A percentile compares a stretch with the other conserved stretches of the same genome.
These are phyloP conservation scores for Drosophila tripunctata DNA, from an alignment of 2,888 invertebrate species.

Conservation along the genomic window DNA sequence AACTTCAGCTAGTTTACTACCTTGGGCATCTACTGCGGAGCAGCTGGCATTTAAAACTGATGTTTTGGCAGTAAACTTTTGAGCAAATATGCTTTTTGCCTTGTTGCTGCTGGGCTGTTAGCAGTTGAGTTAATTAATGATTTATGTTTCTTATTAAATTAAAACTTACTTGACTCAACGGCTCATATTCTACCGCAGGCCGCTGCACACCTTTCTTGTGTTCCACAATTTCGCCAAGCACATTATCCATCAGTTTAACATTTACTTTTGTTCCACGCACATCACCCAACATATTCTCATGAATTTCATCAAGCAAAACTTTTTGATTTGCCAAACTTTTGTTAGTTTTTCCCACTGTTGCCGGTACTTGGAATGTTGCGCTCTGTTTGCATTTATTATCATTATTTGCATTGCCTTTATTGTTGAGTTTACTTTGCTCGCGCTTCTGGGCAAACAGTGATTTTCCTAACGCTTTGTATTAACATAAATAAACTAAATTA, in stretches of 20 bases:
- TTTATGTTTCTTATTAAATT: no score
- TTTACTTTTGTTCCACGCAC: slow-evolving; percentile 47
- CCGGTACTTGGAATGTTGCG: background rate
- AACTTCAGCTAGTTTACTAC: background rate
- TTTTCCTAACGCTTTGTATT: slow-evolving; percentile 66
- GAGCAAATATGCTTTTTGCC: slow-evolving; percentile 84
- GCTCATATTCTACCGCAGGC: background rate
- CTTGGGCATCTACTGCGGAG: background rate
- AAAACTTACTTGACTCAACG: slow-evolving; percentile 5
- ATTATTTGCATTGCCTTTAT: background rate
- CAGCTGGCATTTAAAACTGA: background rate
- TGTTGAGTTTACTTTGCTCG: slow-evolving; percentile 39
- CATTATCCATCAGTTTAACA: slow-evolving; percentile 44
- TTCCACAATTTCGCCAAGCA: slow-evolving; percentile 87
- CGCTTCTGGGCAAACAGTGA: slow-evolving; percentile 81
- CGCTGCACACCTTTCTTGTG: slow-evolving; percentile 44
- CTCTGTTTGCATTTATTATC: background rate
- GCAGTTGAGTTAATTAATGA: background rate
- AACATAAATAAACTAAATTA: no score
- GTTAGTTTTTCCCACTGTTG: background rate
- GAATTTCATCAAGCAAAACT: slow-evolving; percentile 70
- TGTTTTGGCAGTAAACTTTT: slow-evolving; percentile 46
- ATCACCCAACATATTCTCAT: slow-evolving; percentile 70
- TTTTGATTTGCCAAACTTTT: slow-evolving; percentile 21
- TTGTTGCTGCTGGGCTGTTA: slow-evolving; percentile 43